Base-by-base conservation (phyloP, 1,140 invertebrate genomes). In the Bradynema listronoti region DNA sequence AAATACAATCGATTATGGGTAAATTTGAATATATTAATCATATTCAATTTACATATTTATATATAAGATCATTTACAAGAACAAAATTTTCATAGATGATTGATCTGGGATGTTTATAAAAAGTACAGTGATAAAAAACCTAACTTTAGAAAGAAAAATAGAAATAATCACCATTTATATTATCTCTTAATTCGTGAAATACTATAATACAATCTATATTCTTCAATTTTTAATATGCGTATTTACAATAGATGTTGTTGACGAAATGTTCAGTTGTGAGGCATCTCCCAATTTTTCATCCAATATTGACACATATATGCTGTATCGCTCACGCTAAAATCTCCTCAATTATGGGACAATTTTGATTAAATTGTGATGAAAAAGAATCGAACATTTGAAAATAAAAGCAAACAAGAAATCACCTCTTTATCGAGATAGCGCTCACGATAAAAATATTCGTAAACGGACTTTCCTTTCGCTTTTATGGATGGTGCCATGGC, bases 371-470 rank as follows among this genome's bases (percentile, higher is more conserved):
- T 39, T 39, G 36, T 11, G 11, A 11, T 19, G 19, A 39, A 51
- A 33, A 33, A 11, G 22, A 24, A 30, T 51, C 25, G 9, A 14
- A 33, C 25, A 24, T 33, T 51, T 33, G 32, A 33, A 30, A 4
- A 30, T 3, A 50, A 55, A 55, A n/a, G 22, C 4, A 22, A 4
- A 65, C 19, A 30, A 34, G 22, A 25, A 68, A 58, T 6, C 57
- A 75, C 73, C 57, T 75, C 74, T 1, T 55, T 52, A 4, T 74
- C 70, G 34, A 75, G 29, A 41, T 63, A 77, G 1, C 72, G 69
- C 41, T 75, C 72, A 32, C 58, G 41, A 58, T 66, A 75, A 59
- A 75, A 75, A 51, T 76, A 75, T 14, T 74, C 72, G 32, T 75
- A 68, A 19, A 75, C 72, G 2, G 43, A 16, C 41, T 65, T 75